Evolutionary conservation across 1,140 invertebrate species (phyloP), one percentile per base, ranked within the genome.

Genomic region (Rhizoglyphus robini): DNA sequence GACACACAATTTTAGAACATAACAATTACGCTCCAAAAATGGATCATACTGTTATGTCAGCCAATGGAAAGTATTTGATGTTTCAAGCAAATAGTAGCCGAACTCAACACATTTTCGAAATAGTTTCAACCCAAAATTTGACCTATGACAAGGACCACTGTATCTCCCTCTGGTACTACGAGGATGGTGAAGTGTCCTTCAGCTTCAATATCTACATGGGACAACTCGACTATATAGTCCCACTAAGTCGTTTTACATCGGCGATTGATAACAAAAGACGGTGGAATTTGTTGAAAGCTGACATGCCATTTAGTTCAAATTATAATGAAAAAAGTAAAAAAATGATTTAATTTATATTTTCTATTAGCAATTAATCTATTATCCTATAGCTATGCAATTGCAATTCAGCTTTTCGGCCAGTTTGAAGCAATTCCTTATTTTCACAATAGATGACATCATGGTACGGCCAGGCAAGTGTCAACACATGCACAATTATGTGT

Each of bases 371-470:
- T 41, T 41, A 11, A 11, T 41, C 36, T 11, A 11, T 41, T n/a
- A n/a, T n/a, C n/a, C n/a, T 41, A 11, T 41, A 41, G 18, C 18
- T 41, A 18, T 41, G 8, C 36, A 41, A 41, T 41, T 11, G 8
- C 18, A 11, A 54, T 54, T 41, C 18, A 15, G 51, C 15, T 32
- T 32, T 8, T 25, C 51, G 5, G 20, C 58, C 31, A 15, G 15
- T 34, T 1, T 2, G 29, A 32, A 60, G 29, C 27, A 29, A 11
- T 60, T 60, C 30, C 36, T 32, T 11, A 60, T 60, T n/a, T 60
- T 60, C 29, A 32, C 58, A n/a, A 59, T 69, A 15, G 68, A 69
- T 41, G 59, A 67, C 38, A 65, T 67, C 25, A 30, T 1, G 29
- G 29, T 60, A 23, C 48, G 48, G 13, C 32, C 32, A 34, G 18